A percentile compares a stretch with the other conserved stretches of the same genome.
Evolutionary conservation across 92 coral and sea anemone species (phyloP).

Genomic region (Palythoa heliodiscus): DNA sequence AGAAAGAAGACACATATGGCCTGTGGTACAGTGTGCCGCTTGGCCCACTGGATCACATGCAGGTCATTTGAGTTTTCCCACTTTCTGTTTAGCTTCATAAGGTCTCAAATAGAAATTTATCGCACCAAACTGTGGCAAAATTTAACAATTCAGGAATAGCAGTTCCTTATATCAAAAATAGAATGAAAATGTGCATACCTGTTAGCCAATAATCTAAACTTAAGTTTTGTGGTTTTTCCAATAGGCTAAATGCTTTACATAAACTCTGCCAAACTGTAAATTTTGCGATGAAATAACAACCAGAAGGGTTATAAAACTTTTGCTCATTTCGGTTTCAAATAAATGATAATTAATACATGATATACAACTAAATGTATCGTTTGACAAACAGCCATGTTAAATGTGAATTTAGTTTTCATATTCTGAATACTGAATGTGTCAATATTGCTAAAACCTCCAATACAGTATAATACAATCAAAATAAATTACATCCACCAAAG

Average conservation of each 20-base stretch:
- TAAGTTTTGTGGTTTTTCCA: conserved; percentile 42
- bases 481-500: conserved; percentile 29
- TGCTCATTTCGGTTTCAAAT: not conserved
- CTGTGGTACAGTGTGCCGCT: not conserved
- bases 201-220: conserved; percentile 1
- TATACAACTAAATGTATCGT: conserved; percentile 6
- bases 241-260: conserved; percentile 9
- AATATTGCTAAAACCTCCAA: conserved; percentile 2
- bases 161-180: conserved; percentile 45
- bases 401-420: conserved; percentile 12
- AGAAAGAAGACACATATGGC: not conserved
- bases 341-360: not conserved
- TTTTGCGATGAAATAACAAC: conserved; percentile 20
- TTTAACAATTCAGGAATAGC: conserved; percentile 13
- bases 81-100: not conserved
- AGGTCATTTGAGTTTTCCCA: not conserved
- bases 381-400: not conserved
- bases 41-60: not conserved
- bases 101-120: not conserved
- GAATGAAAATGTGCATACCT: conserved; percentile 14
- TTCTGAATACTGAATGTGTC: conserved; percentile 19
- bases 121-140: not conserved
- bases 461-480: conserved; percentile 19
- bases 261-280: conserved; percentile 27
- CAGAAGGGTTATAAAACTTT: not conserved